Evolutionary conservation across 2,797 vertebrate genomes (phyloP), one percentile per base, ranked within the genome.

Genomic region (Scomberomorus guttatus): DNA sequence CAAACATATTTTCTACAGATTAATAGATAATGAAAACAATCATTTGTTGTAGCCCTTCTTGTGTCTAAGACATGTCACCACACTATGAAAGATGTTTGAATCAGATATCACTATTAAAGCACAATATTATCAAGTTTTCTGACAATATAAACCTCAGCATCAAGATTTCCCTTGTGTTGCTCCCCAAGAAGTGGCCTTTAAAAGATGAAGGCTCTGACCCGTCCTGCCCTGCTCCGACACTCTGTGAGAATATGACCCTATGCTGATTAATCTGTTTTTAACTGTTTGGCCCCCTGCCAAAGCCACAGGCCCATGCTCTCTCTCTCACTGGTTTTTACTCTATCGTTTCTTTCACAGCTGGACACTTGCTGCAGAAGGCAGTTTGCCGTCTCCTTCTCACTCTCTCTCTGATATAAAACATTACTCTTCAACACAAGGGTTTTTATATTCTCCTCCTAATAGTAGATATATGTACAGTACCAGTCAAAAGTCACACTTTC

Each of bases 241-340:
- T 79, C 62, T 91, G 87, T 89, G 88, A 94, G 92, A 94, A 90
- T 90, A 87, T 89, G 90, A 93, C 90, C 90, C 88, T 87, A 51
- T 88, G 89, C 89, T 93, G 92, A 93, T 94, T 95, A 95, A 96
- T 94, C 94, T 93, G 91, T 93, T 95, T 96, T 95, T 94, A 96
- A 95, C 93, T 50, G 86, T 78, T 60, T 93, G 94, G 94, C 73
- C 51, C 56, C n/a, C 51, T 1, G 89, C 94, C 94, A 94, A 88
- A 92, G 82, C 91, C 90, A 75, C 85, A 71, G 91, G 88, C 89
- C 85, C 64, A 75, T 79, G 9, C 79, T 79, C 55, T 37, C 10
- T 77, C 68, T 54, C 60, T 59, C 84, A 79, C 63, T 74, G 75
- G 75, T 87, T 90, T 90, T 89, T 64, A 87, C 84, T 90, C 90